A percentile compares a stretch with the other conserved stretches of the same genome.
Evolutionary conservation across 1,140 invertebrate genomes (phyloP).

Genomic region (Drosophila paulistorum): DNA sequence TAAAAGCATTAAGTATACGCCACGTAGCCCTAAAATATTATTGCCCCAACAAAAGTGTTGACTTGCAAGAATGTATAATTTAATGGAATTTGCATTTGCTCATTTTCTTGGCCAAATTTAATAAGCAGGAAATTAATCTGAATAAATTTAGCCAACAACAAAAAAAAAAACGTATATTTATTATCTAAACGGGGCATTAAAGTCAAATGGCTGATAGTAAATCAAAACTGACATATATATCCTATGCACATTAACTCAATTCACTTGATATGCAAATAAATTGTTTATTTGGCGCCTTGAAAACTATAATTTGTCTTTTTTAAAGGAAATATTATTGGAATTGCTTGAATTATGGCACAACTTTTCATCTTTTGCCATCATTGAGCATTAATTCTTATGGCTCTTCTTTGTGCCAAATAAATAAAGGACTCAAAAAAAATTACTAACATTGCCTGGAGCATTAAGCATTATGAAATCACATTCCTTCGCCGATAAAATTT

Average conservation of each 20-base stretch:
- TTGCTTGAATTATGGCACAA: background rate
- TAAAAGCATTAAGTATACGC: slow-evolving; percentile 5
- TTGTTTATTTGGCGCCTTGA: background rate
- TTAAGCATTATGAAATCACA: too few relatives aligned
- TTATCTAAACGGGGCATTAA: background rate
- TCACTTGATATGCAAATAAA: background rate
- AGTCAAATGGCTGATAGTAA: background rate
- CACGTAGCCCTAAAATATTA: background rate
- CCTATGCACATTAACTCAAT: background rate
- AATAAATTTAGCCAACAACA: background rate
- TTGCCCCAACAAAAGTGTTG: background rate
- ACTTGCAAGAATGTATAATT: slow-evolving; percentile 4
- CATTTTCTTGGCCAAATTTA: background rate
- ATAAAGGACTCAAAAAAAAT: too few relatives aligned
- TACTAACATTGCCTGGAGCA: too few relatives aligned
- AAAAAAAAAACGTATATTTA: background rate
- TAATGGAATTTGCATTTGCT: background rate
- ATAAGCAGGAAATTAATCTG: slow-evolving; percentile 4
- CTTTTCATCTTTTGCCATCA: too few relatives aligned
- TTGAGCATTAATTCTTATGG: too few relatives aligned
- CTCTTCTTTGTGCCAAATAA: too few relatives aligned
- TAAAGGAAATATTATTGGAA: background rate
- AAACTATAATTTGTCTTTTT: background rate
- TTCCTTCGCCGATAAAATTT: too few relatives aligned
- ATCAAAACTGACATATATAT: background rate